phyloP scores from a whole-genome alignment of 2,113 vertebrate genomes.

The Muntiacus muntjak region DNA sequence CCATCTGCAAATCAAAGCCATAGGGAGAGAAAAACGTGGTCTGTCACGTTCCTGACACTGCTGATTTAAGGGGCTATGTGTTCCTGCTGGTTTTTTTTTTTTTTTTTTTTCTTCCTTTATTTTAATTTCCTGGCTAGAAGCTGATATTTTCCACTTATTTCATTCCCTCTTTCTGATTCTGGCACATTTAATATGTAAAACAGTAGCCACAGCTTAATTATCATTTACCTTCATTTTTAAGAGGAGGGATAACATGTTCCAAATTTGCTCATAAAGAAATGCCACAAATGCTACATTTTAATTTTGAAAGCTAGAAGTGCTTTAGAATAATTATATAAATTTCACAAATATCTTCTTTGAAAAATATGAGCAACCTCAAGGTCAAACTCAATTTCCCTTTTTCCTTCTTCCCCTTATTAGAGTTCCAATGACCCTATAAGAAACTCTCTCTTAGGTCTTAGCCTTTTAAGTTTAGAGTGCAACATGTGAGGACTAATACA shows the following conservation, averaged over 20 bases:
- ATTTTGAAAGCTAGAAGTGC: not conserved
- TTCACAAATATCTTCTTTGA: not conserved
- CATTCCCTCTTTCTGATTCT: not conserved
- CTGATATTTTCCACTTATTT: constrained; percentile 1
- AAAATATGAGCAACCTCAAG: not conserved
- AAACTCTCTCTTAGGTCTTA: not conserved
- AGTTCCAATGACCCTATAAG: not conserved
- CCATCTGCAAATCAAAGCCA: not conserved
- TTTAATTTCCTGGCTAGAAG: constrained; percentile 45
- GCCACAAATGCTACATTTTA: not conserved
- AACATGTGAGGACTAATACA: not conserved
- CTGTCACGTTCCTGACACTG: not conserved
- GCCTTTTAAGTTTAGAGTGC: not conserved
- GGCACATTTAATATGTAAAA: not conserved
- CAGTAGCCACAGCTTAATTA: not conserved
- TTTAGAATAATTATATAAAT: not conserved
- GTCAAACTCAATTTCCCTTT: not conserved
- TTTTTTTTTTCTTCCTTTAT: not conserved
- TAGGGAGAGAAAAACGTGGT: not conserved
- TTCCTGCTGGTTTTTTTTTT: not conserved
- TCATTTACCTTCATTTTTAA: not conserved
- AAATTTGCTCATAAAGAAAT: not conserved
- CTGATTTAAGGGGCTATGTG: constrained; percentile 18
- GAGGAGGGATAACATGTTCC: not conserved
- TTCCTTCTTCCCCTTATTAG: not conserved